Percentiles rank a stretch among this genome's conserved stretches.
Conservation (phyloP, 2,113 vertebrate species). For the Menura novaehollandiae region DNA sequence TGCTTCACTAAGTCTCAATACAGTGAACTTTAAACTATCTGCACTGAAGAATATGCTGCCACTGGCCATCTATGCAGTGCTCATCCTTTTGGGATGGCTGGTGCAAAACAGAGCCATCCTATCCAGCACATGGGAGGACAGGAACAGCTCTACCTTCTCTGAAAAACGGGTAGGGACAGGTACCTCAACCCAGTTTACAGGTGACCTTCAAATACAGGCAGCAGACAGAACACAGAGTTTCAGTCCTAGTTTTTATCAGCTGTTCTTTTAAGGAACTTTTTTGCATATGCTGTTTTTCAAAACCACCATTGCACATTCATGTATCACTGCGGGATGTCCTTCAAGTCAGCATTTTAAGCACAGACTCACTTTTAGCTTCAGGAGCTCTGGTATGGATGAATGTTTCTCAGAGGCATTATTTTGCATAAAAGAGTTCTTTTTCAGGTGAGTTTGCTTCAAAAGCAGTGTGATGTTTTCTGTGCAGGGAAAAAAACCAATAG, state of each 20-base stretch:
- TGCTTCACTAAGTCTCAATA: neutral
- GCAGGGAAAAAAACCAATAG: neutral
- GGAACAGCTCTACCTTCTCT: neutral
- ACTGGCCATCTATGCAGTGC: neutral
- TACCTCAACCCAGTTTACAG: neutral
- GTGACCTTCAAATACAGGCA: neutral
- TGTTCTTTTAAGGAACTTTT: neutral
- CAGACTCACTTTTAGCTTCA: conserved; percentile 75
- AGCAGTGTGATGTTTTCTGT: conserved; percentile 70
- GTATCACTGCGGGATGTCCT: neutral
- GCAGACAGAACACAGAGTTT: neutral
- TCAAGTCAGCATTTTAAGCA: conserved; percentile 34
- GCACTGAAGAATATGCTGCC: neutral
- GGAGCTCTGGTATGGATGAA: conserved; percentile 64
- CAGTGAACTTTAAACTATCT: neutral
- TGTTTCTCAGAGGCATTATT: conserved; percentile 64
- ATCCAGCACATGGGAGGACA: neutral
- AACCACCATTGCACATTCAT: conserved; percentile 2
- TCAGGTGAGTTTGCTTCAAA: conserved; percentile 59
- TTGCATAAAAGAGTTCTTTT: conserved; percentile 58
- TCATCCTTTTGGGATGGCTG: neutral
- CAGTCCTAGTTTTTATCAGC: neutral
- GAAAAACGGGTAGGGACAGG: neutral
- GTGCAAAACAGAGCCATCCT: neutral
- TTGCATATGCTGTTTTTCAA: neutral